Conservation (phyloP, 1,140 invertebrate species). For the Aphis craccivora region DNA sequence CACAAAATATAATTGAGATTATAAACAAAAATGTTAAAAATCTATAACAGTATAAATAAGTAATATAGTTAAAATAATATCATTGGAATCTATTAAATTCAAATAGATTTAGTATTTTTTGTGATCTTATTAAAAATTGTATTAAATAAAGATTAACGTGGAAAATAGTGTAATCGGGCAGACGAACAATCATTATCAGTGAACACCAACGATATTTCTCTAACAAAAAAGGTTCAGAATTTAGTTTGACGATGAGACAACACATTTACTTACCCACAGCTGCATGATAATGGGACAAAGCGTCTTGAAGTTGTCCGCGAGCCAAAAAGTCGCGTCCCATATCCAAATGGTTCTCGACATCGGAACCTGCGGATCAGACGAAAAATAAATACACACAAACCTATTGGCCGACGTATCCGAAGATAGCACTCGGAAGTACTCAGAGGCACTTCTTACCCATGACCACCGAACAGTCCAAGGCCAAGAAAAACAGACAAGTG, state of each 20-base stretch:
- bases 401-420: background rate
- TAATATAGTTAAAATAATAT: background rate
- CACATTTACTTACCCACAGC: conserved; percentile 83
- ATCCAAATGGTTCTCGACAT: conserved; percentile 92
- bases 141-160: background rate
- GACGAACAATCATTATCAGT: background rate
- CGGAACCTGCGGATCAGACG: conserved; percentile 68
- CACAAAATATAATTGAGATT: background rate
- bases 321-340: conserved; percentile 90
- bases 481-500: conserved; percentile 52
- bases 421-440: background rate
- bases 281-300: conserved; percentile 95
- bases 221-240: background rate
- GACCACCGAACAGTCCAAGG: conserved; percentile 2
- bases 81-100: background rate
- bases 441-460: background rate
- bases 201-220: background rate
- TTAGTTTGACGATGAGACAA: too few species aligned
- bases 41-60: background rate
- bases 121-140: background rate
- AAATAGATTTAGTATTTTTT: background rate
- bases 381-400: background rate
- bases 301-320: conserved; percentile 93
- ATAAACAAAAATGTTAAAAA: background rate
- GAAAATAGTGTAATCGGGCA: background rate